These are phyloP conservation scores for Frieseomelitta varia DNA, from an alignment of 1,140 invertebrate species.

Conservation along the genomic window DNA sequence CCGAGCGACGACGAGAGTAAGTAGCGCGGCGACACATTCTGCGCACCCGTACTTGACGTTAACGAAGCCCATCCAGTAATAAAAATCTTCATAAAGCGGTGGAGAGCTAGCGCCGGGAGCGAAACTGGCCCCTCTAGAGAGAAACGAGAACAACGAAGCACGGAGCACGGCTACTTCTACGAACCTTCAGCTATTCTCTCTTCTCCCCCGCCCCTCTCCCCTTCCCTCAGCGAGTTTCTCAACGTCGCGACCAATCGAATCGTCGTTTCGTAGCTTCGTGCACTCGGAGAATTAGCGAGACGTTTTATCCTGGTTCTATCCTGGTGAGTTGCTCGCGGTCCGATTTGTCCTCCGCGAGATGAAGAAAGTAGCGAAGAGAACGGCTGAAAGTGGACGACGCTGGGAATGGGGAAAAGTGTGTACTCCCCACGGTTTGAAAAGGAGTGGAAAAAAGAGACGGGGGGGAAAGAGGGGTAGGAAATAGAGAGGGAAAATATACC, in stretches of 20 bases:
- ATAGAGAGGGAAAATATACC: not conserved
- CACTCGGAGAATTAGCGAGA: constrained; percentile 71
- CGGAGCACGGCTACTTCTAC: not conserved
- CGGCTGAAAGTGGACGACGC: not conserved
- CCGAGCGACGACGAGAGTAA: constrained; percentile 31
- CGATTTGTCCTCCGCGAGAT: constrained; percentile 14
- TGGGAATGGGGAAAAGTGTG: constrained; percentile 8
- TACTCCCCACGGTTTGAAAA: constrained; percentile 3
- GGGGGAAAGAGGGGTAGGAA: too few species aligned
- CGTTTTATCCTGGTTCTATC: constrained; percentile 57
- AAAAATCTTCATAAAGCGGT: constrained; percentile 49
- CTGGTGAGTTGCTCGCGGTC: constrained; percentile 42
- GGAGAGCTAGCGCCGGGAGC: constrained; percentile 11
- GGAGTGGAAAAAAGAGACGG: not conserved
- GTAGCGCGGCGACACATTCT: constrained; percentile 34
- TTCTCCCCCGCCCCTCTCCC: too few species aligned
- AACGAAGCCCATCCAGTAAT: constrained; percentile 54
- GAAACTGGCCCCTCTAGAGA: constrained; percentile 8
- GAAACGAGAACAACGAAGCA: constrained; percentile 27
- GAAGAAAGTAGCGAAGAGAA: constrained; percentile 59
- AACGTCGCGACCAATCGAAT: constrained; percentile 59
- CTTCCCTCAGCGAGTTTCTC: constrained; percentile 52
- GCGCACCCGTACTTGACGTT: constrained; percentile 36
- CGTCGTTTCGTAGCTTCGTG: constrained; percentile 30
- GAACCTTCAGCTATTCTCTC: too few species aligned